Percentiles rank a stretch among this genome's conserved stretches.
Evolutionary conservation across 2,888 invertebrate genomes (phyloP).

Genomic region (Synanthedon myopaeformis): DNA sequence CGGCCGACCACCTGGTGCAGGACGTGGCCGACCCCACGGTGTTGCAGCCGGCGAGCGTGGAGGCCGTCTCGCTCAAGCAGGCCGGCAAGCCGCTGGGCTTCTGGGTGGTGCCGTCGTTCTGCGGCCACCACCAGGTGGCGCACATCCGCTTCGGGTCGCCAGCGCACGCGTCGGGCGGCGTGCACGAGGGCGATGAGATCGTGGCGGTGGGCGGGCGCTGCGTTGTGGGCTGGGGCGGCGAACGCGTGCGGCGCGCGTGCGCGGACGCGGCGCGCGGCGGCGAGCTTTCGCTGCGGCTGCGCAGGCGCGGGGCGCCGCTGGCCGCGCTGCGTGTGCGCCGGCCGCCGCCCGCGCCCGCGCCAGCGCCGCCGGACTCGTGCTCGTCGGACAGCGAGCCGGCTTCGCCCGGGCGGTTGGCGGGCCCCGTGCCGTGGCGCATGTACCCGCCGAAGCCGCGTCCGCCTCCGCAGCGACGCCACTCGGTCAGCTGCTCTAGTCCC

Average conservation of each 20-base stretch:
- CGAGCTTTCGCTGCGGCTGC: conserved; percentile 10
- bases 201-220: conserved; percentile 49
- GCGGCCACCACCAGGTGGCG: conserved; percentile 81
- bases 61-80: conserved; percentile 87
- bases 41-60: conserved; percentile 91
- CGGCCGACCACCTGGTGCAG: conserved; percentile 88
- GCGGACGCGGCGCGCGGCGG: conserved; percentile 15
- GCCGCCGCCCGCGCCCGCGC: conserved; percentile 3
- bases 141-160: conserved; percentile 92
- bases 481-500: conserved; percentile 87
- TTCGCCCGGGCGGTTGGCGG: neutral
- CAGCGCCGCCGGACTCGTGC: conserved; percentile 1
- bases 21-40: conserved; percentile 90
- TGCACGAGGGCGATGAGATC: conserved; percentile 97
- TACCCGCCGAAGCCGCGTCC: conserved; percentile 82
- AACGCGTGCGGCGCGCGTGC: conserved; percentile 21
- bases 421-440: conserved; percentile 41
- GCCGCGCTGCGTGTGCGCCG: conserved; percentile 9
- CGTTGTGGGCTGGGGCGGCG: conserved; percentile 48
- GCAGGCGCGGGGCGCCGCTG: conserved; percentile 14
- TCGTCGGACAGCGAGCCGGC: neutral
- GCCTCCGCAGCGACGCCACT: conserved; percentile 77
- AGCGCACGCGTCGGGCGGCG: conserved; percentile 90
- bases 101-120: conserved; percentile 87
- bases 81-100: conserved; percentile 91